Evolutionary conservation across 2,797 vertebrate species (phyloP), one percentile per base, ranked within the genome.

Genomic region (Remorina albescens): DNA sequence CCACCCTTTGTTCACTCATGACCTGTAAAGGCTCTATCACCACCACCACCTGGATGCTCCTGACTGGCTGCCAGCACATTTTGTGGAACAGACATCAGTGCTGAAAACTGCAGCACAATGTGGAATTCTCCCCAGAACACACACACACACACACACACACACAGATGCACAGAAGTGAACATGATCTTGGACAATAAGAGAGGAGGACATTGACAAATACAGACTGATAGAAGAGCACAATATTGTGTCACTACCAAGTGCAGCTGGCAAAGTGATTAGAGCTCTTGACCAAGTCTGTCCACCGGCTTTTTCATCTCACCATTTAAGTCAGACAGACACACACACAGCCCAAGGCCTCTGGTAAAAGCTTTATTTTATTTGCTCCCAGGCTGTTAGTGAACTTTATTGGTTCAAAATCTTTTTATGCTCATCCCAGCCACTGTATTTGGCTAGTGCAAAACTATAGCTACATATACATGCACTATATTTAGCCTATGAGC

Each of bases 341-440:
- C 60, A 54, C 44, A 37, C n/a, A 53, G 42, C 36, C 65, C 37
- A 34, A 56, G 66, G 70, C 71, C 69, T 57, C 64, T 74, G 80
- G 34, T 82, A 70, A 85, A 80, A 80, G 61, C 71, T 80, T 81
- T 76, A 74, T 82, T 89, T 86, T 73, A 83, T 86, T 78, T 75
- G 71, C 77, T 86, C 64, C 61, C 4, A 12, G 69, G 58, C 74
- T 82, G 80, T 87, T 67, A 59, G 63, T 66, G 54, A 85, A 78
- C 50, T 88, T 85, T 80, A 83, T 60, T 76, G 61, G 44, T 60
- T 74, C 56, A 30, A 67, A 80, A 75, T 87, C 67, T 62, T 76
- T 85, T 83, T 82, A 74, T 46, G 44, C 55, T 78, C 75, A 61
- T 80, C 51, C 76, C 54, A 67, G 74, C 56, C 71, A 63, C 65